Evolutionary conservation across 2,113 vertebrate species (phyloP).

Genomic region (Ginglymostoma cirratum): DNA sequence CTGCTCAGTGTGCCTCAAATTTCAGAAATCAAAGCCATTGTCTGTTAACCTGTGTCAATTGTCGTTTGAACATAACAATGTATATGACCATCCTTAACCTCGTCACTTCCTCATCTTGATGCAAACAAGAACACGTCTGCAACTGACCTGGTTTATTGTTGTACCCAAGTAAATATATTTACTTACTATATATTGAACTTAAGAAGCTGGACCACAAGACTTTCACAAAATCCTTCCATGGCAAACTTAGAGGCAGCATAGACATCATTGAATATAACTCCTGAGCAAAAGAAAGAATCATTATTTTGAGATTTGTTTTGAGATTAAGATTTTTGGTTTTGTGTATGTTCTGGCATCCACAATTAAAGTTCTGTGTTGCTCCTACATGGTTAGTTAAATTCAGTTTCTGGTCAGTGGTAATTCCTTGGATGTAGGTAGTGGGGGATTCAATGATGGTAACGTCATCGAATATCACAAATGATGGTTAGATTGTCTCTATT

Average conservation of each 20-base stretch:
- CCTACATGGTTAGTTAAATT: background rate
- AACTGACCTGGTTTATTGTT: background rate
- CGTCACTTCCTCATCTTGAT: background rate
- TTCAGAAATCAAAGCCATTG: background rate
- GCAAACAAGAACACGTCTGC: background rate
- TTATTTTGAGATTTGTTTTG: background rate
- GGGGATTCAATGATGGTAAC: too few species aligned
- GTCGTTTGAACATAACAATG: background rate
- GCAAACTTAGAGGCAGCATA: conserved; percentile 91
- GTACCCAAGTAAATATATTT: background rate
- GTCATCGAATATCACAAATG: too few species aligned
- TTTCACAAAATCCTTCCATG: conserved; percentile 90
- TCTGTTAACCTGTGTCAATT: background rate
- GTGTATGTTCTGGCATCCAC: background rate
- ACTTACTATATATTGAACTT: conserved; percentile 84
- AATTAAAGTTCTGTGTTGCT: conserved; percentile 56
- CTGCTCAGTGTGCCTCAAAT: background rate
- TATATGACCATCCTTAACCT: rapidly evolving
- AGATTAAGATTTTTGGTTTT: background rate
- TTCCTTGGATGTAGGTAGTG: too few species aligned
- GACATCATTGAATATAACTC: conserved; percentile 82
- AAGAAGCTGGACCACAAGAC: conserved; percentile 78
- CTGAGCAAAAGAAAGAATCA: conserved; percentile 48
- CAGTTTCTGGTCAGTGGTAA: too few species aligned
- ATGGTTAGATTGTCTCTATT: too few species aligned